phyloP scores from a whole-genome alignment of 2,113 vertebrate species.

The Corapipo altera region DNA sequence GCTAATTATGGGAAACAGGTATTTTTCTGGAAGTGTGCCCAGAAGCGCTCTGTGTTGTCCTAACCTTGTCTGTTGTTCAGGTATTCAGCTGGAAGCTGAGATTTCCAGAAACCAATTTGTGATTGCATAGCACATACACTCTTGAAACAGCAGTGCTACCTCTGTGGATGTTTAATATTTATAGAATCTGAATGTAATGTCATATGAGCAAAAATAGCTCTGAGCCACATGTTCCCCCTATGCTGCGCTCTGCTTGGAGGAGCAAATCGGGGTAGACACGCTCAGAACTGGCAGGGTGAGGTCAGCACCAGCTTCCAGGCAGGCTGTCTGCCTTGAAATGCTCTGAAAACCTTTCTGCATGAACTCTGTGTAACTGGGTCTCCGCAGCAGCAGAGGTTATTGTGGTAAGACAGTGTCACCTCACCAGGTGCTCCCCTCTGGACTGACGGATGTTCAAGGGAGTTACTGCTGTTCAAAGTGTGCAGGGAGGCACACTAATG shows the following conservation, averaged over 20 bases:
- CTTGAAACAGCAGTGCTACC: conserved; percentile 23
- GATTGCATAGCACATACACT: conserved; percentile 23
- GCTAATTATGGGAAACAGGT: not conserved
- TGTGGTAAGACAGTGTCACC: not conserved
- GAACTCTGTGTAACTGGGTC: conserved; percentile 6
- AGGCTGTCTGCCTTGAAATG: not conserved
- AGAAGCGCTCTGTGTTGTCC: not conserved
- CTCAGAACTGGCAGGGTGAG: conserved; percentile 28
- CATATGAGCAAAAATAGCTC: conserved; percentile 57
- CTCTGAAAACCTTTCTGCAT: not conserved
- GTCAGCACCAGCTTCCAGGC: conserved; percentile 45
- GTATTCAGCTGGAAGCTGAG: conserved; percentile 22
- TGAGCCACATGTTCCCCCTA: conserved; percentile 42
- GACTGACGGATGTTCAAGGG: not conserved
- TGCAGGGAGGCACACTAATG: not conserved
- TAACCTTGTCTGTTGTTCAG: conserved; percentile 39
- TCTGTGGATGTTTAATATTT: conserved; percentile 45
- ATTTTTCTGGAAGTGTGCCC: conserved; percentile 37
- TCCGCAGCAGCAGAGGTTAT: not conserved
- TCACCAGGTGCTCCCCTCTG: not conserved
- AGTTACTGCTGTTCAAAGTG: not conserved
- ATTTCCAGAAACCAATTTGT: conserved; percentile 37
- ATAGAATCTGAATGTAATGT: conserved; percentile 59
- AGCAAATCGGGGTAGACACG: not conserved
- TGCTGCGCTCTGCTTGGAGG: not conserved